These are phyloP conservation scores for Parthenolecanium corni DNA, from an alignment of 2,888 invertebrate species.

Conservation along the genomic window DNA sequence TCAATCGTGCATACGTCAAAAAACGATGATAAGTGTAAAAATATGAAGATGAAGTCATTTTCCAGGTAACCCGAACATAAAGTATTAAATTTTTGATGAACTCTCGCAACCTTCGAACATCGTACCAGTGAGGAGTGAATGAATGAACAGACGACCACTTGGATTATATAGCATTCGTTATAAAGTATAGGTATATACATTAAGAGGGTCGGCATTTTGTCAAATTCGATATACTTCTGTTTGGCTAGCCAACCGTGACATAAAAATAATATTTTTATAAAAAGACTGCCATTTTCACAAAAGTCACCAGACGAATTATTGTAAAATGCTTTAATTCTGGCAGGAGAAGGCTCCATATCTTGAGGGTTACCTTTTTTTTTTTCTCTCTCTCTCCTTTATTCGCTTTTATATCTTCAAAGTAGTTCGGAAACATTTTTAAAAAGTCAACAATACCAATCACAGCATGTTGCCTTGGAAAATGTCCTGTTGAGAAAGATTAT, in stretches of 20 bases:
- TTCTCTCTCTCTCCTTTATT: constrained; percentile 3
- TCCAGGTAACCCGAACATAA: neutral
- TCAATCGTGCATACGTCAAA: no score
- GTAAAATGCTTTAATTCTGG: neutral
- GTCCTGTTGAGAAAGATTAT: constrained; percentile 26
- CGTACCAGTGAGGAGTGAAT: neutral
- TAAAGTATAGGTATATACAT: constrained; percentile 12
- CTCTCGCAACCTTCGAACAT: neutral
- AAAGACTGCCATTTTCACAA: neutral
- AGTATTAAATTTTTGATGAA: neutral
- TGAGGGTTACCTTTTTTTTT: constrained; percentile 8
- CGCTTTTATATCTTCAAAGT: no score
- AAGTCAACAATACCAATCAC: constrained; percentile 20
- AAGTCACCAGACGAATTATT: neutral
- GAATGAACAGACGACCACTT: no score
- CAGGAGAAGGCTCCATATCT: no score
- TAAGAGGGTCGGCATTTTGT: constrained; percentile 24
- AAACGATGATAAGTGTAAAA: neutral
- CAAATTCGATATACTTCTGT: constrained; percentile 28
- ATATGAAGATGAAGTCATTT: constrained; percentile 2
- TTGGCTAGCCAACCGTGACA: constrained; percentile 22
- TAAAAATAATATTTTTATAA: constrained; percentile 7
- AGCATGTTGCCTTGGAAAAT: constrained; percentile 12
- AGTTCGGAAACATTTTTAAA: neutral
- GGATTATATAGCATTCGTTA: no score